A percentile compares a stretch with the other conserved stretches of the same genome.
Conservation (phyloP, 1,140 invertebrate species). For the Pectinophora gossypiella region DNA sequence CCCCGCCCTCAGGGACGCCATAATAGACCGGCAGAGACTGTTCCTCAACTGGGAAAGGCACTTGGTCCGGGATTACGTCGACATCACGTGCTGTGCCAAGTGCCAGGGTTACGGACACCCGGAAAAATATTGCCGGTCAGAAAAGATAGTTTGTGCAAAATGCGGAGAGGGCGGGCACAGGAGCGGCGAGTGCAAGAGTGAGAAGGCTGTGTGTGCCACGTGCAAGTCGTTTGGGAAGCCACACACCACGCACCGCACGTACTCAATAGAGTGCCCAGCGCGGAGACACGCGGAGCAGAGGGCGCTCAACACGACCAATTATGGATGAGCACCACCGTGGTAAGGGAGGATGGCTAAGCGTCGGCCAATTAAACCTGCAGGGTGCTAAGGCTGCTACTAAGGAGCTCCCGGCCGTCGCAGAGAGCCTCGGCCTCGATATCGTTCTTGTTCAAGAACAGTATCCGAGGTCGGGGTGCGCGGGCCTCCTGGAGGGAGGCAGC, state of each 20-base stretch:
- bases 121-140: neutral
- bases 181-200: neutral
- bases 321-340: neutral
- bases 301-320: neutral
- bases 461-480: too few relatives aligned
- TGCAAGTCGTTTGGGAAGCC: neutral
- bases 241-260: neutral
- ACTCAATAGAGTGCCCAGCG: neutral
- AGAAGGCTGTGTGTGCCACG: neutral
- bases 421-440: neutral
- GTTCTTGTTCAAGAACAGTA: neutral
- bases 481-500: neutral
- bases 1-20: neutral
- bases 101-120: neutral
- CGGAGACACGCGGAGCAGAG: too few relatives aligned
- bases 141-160: neutral
- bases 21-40: neutral
- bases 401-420: neutral
- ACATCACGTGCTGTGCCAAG: neutral
- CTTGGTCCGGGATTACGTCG: neutral
- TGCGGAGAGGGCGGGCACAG: neutral
- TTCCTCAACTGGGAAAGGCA: neutral
- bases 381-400: neutral
- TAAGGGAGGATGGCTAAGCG: neutral
- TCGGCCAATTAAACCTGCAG: neutral